Percentiles rank a stretch among this genome's conserved stretches.
Conservation (phyloP, 2,113 vertebrate genomes). For the Forbesichthys agassizii region DNA sequence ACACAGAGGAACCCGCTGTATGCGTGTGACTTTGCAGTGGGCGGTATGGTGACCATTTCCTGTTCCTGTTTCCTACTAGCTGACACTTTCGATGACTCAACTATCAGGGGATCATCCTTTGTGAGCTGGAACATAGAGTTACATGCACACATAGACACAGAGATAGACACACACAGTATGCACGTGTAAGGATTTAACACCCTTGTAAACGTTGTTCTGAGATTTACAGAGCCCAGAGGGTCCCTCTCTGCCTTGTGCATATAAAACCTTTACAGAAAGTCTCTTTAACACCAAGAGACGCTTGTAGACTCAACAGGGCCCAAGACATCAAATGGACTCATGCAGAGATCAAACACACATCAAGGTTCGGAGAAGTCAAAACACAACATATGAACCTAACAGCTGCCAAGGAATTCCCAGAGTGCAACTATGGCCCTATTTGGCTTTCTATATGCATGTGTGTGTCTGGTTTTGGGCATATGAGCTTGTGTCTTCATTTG, state of each 20-base stretch:
- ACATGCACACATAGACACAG: conserved; percentile 6
- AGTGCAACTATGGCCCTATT: conserved; percentile 5
- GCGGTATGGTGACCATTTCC: conserved; percentile 51
- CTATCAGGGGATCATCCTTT: conserved; percentile 19
- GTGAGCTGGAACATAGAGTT: background rate
- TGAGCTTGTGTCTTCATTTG: no score
- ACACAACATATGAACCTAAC: conserved; percentile 32
- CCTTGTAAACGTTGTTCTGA: background rate
- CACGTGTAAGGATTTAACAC: background rate
- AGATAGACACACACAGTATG: background rate
- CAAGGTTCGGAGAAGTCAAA: conserved; percentile 37
- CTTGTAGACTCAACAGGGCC: background rate
- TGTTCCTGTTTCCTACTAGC: conserved; percentile 66
- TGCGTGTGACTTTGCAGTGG: conserved; percentile 20
- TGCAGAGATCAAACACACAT: conserved; percentile 32
- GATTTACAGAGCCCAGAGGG: conserved; percentile 6
- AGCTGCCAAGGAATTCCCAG: conserved; percentile 18
- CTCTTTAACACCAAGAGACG: background rate
- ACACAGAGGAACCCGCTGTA: no score
- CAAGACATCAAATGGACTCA: conserved; percentile 20
- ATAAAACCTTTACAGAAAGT: conserved; percentile 3
- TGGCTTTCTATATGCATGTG: conserved; percentile 19
- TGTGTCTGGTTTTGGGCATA: background rate
- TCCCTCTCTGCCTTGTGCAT: background rate
- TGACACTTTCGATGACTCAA: conserved; percentile 55